Evolutionary conservation across 2,113 vertebrate species (phyloP), one percentile per base, ranked within the genome.

Genomic region (Uria aalge): DNA sequence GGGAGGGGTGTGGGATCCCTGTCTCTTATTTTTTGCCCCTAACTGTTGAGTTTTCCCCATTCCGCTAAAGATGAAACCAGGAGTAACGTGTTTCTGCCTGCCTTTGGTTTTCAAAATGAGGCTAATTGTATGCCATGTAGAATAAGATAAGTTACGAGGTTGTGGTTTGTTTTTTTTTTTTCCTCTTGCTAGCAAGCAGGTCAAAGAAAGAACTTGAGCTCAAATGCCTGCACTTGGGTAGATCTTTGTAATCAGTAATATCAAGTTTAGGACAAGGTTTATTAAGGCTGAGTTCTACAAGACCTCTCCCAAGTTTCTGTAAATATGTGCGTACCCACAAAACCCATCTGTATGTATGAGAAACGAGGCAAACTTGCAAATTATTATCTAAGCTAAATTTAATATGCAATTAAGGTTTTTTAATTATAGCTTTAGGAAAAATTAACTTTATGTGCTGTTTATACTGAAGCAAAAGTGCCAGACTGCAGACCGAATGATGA

Each of bases 131-230:
- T 55, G 60, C 30, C 29, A 12, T 52, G 34, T 23, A 67, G 56
- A 69, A 11, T 45, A 77, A 66, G 2, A 0, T 18, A 22, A 62
- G 13, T 40, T 63, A 18, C 1, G 7, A 4, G 2, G 12, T 7
- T 3, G 27, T 48, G n/a, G n/a, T 12, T 11, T 20, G 19, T 19
- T 32, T 27, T 40, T 48, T 40, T 36, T 36, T 84, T 73, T 19
- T 24, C 2, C 17, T 63, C 40, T 50, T 68, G 21, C 5, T 20
- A 52, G 40, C 40, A 53, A 68, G 30, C 14, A 85, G 23, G 27
- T 79, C 19, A 60, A 71, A 75, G 47, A 55, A 69, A 9, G 63
- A 69, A 60, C 20, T 64, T 72, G 34, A 72, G 34, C 24, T 85
- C n/a, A 88, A 21, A 30, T 56, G 11, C 16, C 56, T 72, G 52